Percentiles rank a stretch among this genome's conserved stretches.
phyloP scores from a whole-genome alignment of 2,113 vertebrate genomes.

The Plotosus lineatus region DNA sequence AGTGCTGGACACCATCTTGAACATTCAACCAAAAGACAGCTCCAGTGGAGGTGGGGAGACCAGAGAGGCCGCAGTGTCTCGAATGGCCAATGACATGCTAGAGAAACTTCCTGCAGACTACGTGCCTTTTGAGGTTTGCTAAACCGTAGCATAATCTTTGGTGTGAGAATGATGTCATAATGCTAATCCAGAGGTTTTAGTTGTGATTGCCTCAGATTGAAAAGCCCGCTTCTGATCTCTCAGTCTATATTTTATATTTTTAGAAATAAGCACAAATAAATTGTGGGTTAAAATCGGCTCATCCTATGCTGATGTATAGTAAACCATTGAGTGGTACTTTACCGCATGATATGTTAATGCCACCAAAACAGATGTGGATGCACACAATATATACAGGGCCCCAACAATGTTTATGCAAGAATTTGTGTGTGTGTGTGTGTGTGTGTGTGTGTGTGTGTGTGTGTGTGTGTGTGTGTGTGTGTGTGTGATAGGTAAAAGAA shows the following conservation, averaged over 20 bases:
- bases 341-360: too few relatives aligned
- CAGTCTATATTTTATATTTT: neutral
- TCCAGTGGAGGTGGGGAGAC: constrained; percentile 84
- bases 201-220: neutral
- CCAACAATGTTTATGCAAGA: neutral
- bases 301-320: too few relatives aligned
- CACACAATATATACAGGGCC: neutral
- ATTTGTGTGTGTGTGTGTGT: too few relatives aligned
- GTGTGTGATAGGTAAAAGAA: constrained; percentile 79
- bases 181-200: neutral
- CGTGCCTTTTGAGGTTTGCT: constrained; percentile 81
- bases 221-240: neutral
- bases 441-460: neutral
- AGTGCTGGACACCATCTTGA: constrained; percentile 85
- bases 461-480: constrained; percentile 33
- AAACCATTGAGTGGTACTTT: too few relatives aligned
- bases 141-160: neutral
- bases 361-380: too few relatives aligned
- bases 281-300: too few relatives aligned
- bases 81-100: constrained; percentile 88
- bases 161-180: neutral
- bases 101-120: constrained; percentile 89
- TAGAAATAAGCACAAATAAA: neutral
- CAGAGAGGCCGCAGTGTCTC: constrained; percentile 81
- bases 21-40: constrained; percentile 93